phyloP scores from a whole-genome alignment of 2,888 invertebrate species.

The Eugnorisma glareosa region DNA sequence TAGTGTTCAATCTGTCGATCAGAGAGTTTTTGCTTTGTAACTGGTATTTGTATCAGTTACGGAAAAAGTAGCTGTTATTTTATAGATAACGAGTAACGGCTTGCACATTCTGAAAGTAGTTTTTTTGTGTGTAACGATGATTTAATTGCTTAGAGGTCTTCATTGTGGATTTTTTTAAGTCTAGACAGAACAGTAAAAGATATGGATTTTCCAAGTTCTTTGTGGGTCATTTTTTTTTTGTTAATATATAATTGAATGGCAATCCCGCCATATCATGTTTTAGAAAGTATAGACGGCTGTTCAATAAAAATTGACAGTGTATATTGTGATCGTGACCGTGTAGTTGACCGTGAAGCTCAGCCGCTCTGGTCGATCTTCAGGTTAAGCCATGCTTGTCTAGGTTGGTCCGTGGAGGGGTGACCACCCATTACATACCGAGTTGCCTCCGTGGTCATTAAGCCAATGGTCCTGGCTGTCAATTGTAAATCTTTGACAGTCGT shows the following conservation, averaged over 20 bases:
- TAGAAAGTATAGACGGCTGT: not conserved
- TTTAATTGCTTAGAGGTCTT: not conserved
- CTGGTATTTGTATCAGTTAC: not conserved
- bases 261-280: not conserved
- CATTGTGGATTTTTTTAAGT: slow-evolving; percentile 8
- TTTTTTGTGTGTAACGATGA: not conserved
- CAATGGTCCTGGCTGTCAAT: no score
- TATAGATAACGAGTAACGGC: slow-evolving; percentile 9
- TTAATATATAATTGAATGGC: not conserved
- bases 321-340: no score
- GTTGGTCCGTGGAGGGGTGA: no score
- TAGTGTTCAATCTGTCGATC: slow-evolving; percentile 9
- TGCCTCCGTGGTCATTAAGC: no score
- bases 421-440: no score
- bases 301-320: not conserved
- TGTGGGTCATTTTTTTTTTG: not conserved
- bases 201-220: not conserved
- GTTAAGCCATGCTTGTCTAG: no score
- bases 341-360: no score
- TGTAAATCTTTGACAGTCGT: no score
- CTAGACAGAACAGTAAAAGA: slow-evolving; percentile 1
- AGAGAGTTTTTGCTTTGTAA: slow-evolving; percentile 7
- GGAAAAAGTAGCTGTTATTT: slow-evolving; percentile 8
- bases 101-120: not conserved
- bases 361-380: no score